Percentiles rank a stretch among this genome's conserved stretches.
Conservation (phyloP, 2,888 invertebrate species). For the Phyllotreta striolata region DNA sequence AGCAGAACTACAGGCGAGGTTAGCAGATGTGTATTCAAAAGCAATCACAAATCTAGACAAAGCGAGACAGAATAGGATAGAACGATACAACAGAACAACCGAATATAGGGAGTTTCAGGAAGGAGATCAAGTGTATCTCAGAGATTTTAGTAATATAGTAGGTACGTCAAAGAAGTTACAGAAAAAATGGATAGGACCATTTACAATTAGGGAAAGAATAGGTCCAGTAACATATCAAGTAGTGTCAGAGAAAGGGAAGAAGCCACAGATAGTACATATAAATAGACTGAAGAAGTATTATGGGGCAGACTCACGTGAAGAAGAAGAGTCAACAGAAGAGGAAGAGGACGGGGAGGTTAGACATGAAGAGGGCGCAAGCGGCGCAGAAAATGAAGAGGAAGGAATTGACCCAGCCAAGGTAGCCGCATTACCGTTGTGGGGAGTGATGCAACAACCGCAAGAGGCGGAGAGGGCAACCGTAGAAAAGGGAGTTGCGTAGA, state of each 20-base stretch:
- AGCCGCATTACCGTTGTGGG: no score
- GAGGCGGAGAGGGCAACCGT: no score
- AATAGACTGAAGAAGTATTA: constrained; percentile 1
- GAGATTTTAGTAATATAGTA: not conserved
- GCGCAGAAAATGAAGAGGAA: not conserved
- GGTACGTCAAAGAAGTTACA: constrained; percentile 21
- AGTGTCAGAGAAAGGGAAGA: not conserved
- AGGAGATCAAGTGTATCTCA: constrained; percentile 19
- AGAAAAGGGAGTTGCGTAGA: no score
- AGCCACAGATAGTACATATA: constrained; percentile 1
- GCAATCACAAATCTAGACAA: constrained; percentile 6
- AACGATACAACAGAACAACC: constrained; percentile 10
- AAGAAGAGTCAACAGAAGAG: not conserved
- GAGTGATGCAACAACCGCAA: no score
- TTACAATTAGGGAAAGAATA: constrained; percentile 2
- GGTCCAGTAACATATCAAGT: constrained; percentile 7
- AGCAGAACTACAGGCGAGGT: constrained; percentile 25
- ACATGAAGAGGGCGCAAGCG: not conserved
- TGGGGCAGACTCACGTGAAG: not conserved
- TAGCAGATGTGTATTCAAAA: constrained; percentile 16
- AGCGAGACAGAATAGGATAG: constrained; percentile 4
- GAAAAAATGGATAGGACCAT: constrained; percentile 18
- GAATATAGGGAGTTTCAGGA: not conserved
- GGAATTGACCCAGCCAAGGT: not conserved
- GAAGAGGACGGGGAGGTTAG: not conserved